Base-by-base conservation (phyloP, 2,797 vertebrate species). In the Gallirallus australis region DNA sequence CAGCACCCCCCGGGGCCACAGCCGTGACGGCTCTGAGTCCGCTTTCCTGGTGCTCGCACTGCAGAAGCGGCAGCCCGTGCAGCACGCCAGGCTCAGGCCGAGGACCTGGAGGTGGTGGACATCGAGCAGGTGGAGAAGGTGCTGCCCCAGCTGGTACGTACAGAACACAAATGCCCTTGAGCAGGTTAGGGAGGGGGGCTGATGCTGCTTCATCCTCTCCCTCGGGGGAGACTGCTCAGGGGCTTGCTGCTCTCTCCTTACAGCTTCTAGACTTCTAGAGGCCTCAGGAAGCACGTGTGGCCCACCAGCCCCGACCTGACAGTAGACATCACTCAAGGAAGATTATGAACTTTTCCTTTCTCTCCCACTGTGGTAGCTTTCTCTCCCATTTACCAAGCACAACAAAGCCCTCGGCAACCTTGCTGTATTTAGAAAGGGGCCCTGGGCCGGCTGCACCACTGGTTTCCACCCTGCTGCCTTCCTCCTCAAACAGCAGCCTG, bases 121-220 rank as follows among this genome's bases (percentile, higher is more conserved):
- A 75, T 97, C 3, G 98, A 98, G 6, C 98, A 98, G 1, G 64
- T 98, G 89, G 98, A 98, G 95, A 98, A 98, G 37, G 97, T 98
- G 84, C 94, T 98, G 56, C 98, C 98, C 1, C 98, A 98, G 96
- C 87, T 98, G 98, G 98, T 98, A 87, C 0, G 97, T 47, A 21
- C 47, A 47, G 18, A 19, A 45, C 17, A 42, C 42, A 42, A 18
- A 18, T 18, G 40, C 42, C 42, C 42, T 33, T 21, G 52, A 64
- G 20, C 25, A 59, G 53, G 37, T 48, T 15, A 40, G 37, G 47
- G 80, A 48, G 12, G 40, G 1, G n/a, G 71, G 66, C 63, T 65
- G 56, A 40, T 45, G 80, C 47, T 52, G 33, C 42, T 70, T 66
- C 23, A 40, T 57, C 25, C 70, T 54, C 9, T 37, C 64, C 35